Evolutionary conservation across 2,797 vertebrate species (phyloP), one percentile per base, ranked within the genome.

Genomic region (Meda fulgida): DNA sequence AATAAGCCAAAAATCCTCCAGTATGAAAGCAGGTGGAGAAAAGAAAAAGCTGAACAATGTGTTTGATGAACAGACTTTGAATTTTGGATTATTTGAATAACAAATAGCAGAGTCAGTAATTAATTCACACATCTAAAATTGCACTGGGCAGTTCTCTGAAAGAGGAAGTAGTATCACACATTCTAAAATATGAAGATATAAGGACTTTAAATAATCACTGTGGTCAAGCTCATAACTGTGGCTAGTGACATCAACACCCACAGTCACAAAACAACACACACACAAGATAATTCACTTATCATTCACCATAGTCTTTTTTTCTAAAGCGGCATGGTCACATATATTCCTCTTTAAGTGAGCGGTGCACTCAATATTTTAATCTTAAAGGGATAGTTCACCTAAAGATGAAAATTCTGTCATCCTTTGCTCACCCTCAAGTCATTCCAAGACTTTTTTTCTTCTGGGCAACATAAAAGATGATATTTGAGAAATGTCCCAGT

Each of bases 211-310:
- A 81, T 78, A 79, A 82, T 46, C 58, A 63, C 6, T 67, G 63
- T 43, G 71, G 69, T 71, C 31, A 85, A 84, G 58, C 78, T 80
- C 66, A 70, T 21, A 86, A 77, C 48, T 86, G 53, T 38, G 71
- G 77, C 66, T 55, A 78, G 55, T 78, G 67, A 85, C 51, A 36
- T 80, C 34, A 66, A 78, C 34, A 43, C 19, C 69, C 78, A 85
- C 60, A 81, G 46, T 55, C 46, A 34, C 51, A 67, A 43, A 38
- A 77, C 31, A 67, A 71, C 40, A 75, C 26, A 29, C 34, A 29
- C 60, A 10, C 55, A 69, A 78, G 10, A 40, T n/a, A 78, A 36
- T 70, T 84, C 8, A 58, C 48, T 29, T 43, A 67, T 34, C 18
- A 26, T 40, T 78, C 8, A 72, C 9, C 11, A 1, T 21, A 14